These are phyloP conservation scores for Spizella passerina DNA, from an alignment of 2,797 vertebrate species.

Conservation along the genomic window DNA sequence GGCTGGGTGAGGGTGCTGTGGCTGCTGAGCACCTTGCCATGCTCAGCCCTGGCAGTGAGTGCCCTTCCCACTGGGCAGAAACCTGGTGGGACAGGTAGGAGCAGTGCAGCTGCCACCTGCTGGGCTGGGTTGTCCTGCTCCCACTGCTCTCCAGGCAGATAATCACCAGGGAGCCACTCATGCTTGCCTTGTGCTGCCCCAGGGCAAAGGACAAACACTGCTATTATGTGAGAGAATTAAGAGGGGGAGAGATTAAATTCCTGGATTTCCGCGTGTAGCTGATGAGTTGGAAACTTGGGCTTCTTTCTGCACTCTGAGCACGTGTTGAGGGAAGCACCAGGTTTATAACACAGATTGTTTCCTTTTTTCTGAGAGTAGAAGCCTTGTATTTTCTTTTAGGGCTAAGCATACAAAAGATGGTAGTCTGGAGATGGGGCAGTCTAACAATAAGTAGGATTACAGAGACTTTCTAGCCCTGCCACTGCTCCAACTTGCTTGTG, in stretches of 20 bases:
- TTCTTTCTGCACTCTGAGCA: neutral
- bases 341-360: neutral
- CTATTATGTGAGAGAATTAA: conserved; percentile 35
- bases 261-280: neutral
- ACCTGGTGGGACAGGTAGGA: neutral
- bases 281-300: conserved; percentile 11
- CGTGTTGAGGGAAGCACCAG: neutral
- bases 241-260: conserved; percentile 36
- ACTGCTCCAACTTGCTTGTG: neutral
- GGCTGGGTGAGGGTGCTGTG: rapidly evolving
- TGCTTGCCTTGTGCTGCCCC: neutral
- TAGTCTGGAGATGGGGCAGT: neutral
- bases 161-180: neutral
- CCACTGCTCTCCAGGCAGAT: neutral
- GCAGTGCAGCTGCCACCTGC: neutral
- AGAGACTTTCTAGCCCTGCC: neutral
- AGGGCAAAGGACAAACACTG: conserved; percentile 20
- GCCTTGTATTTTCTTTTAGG: neutral
- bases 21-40: rapidly evolving
- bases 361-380: neutral
- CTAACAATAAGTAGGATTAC: neutral
- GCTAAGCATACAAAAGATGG: neutral
- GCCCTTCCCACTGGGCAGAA: neutral
- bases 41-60: neutral
- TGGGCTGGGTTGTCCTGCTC: neutral